Evolutionary conservation across 2,797 vertebrate genomes (phyloP), one percentile per base, ranked within the genome.

Genomic region (Limosa lapponica): DNA sequence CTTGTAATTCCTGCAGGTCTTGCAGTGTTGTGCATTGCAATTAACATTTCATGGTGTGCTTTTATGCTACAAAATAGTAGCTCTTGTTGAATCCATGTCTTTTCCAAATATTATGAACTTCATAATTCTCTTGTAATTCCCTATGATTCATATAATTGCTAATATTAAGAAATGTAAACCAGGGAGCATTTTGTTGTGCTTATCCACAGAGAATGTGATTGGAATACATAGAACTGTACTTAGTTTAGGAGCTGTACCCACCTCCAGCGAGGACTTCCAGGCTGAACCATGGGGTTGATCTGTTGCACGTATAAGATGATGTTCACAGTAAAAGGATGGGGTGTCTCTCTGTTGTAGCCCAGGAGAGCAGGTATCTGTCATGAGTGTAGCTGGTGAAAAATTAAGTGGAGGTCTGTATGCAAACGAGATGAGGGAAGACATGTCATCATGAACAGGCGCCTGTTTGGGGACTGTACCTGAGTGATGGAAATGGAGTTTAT

Each of bases 1-100:
- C 51, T 80, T 36, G 28, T 48, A 78, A 73, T 85, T 88, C 55
- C 28, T 70, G 22, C 70, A 90, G 39, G 23, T 77, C 65, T 85
- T 70, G 48, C 52, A 36, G 52, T 16, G 44, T 41, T 87, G 61
- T 85, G 22, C 61, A 78, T 69, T 59, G 71, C 74, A 91, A 80
- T 95, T 94, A 89, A 85, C 22, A 66, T 89, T 91, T 89, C 41
- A 43, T 34, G 64, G 61, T 65, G 44, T 71, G 61, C 19, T 73
- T 91, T 91, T 95, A 65, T 87, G 75, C 48, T 61, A 23, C 30
- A 27, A 44, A 94, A 52, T 16, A 62, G 28, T 58, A 77, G 44
- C 82, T 96, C 71, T 93, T 10, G 8, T 69, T 65, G 54, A 83
- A 75, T 83, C n/a, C 1, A 1, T 65, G 32, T 73, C 65, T 84